Evolutionary conservation across 2,113 vertebrate species (phyloP), one percentile per base, ranked within the genome.

Genomic region (Nestor notabilis): DNA sequence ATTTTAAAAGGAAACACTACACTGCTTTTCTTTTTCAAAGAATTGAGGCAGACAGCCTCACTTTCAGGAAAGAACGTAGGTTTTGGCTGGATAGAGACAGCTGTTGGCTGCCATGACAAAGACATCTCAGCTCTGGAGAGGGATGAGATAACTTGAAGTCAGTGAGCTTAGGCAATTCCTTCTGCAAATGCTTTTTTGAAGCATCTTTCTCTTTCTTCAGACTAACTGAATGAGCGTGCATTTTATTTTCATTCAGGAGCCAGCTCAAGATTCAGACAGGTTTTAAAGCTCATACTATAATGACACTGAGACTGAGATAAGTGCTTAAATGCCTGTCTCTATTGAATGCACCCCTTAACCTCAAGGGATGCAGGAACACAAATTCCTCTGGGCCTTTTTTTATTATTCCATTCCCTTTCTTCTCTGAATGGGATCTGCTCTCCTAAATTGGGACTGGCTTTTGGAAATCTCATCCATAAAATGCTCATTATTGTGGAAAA

Each of bases 401-500:
- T 63, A 61, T 5, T 4, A 50, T 74, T 87, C 13, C 17, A 10
- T 79, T 83, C 43, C 37, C 19, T 92, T 89, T 89, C 47, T 81
- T 92, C 49, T 61, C 72, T 70, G 52, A 93, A 66, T 33, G 21
- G 68, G 72, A 71, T 75, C 80, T 5, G 2, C 31, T 72, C 23
- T 72, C 23, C 43, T 68, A 81, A 86, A 56, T 5, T 7, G 13
- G 10, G 23, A 17, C 29, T 8, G 37, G 35, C 27, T 76, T 96
- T 91, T 91, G 74, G 91, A 95, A 92, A 84, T 79, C 37, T 69
- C 58, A 63, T 56, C 86, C 65, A 91, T 76, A 89, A 92, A 91
- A 79, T 41, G 9, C 25, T 83, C 58, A 47, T 89, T 92, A 82
- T 82, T 76, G 66, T 53, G n/a, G 65, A 92, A 91, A 93, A 89